phyloP scores from a whole-genome alignment of 2,888 invertebrate genomes.

The Cryptocephalus moraei region DNA sequence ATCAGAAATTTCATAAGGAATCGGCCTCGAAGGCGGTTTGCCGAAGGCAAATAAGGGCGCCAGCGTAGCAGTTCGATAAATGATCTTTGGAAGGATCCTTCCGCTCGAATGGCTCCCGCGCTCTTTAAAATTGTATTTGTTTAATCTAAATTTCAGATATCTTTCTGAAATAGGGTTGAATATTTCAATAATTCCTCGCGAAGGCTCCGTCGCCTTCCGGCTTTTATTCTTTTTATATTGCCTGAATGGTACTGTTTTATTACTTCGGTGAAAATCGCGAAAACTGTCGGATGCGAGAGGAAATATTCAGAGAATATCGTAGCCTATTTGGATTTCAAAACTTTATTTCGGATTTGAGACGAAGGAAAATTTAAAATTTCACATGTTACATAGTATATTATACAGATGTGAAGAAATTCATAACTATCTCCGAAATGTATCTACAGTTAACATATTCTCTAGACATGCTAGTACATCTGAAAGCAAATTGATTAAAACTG shows the following conservation, averaged over 20 bases:
- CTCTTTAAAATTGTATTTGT: slow-evolving; percentile 37
- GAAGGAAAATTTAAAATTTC: too few species aligned
- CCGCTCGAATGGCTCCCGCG: slow-evolving; percentile 28
- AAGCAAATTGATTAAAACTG: too few species aligned
- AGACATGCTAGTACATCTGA: too few species aligned
- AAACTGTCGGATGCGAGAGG: too few species aligned
- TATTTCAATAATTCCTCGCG: slow-evolving; percentile 20
- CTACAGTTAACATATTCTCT: too few species aligned
- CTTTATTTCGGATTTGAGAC: too few species aligned
- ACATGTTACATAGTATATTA: too few species aligned
- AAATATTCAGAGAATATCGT: too few species aligned
- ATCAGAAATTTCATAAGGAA: slow-evolving; percentile 21
- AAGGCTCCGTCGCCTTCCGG: slow-evolving; percentile 12
- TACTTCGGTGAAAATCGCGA: background rate
- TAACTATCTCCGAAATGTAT: too few species aligned
- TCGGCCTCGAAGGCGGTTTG: slow-evolving; percentile 13
- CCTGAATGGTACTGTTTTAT: background rate
- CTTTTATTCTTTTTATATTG: slow-evolving; percentile 8
- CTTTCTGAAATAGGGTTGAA: slow-evolving; percentile 20
- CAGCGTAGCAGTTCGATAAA: slow-evolving; percentile 22
- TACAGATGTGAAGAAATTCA: too few species aligned
- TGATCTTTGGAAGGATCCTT: slow-evolving; percentile 26
- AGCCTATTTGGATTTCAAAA: too few species aligned
- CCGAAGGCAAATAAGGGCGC: slow-evolving; percentile 33
- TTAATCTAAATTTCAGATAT: slow-evolving; percentile 38